phyloP scores from a whole-genome alignment of 2,113 vertebrate species.

The Atherinomorus stipes region DNA sequence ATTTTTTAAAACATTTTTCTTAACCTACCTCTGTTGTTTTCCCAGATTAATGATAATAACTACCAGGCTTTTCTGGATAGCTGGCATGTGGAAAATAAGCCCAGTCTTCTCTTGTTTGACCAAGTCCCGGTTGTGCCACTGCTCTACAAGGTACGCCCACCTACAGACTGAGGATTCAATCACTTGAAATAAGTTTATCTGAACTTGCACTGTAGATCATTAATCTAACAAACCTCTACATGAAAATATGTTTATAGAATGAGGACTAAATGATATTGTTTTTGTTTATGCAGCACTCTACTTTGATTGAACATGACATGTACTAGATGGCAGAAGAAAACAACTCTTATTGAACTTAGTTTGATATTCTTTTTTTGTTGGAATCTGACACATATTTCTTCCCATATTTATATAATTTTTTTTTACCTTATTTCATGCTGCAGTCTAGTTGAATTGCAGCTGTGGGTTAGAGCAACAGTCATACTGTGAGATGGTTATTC shows the following conservation, averaged over 20 bases:
- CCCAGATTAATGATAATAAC: conserved; percentile 91
- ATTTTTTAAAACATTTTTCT: too few species aligned
- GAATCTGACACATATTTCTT: too few species aligned
- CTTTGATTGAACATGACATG: too few species aligned
- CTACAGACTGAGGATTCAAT: neutral
- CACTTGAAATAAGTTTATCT: neutral
- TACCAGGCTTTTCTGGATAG: conserved; percentile 87
- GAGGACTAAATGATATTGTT: neutral
- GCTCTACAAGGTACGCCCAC: conserved; percentile 88
- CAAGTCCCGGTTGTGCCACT: conserved; percentile 85
- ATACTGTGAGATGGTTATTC: neutral
- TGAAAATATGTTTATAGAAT: neutral
- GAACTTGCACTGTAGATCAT: neutral
- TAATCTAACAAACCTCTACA: neutral
- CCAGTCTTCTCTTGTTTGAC: conserved; percentile 91
- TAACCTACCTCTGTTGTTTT: neutral
- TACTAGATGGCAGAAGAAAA: too few species aligned
- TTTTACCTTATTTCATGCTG: too few species aligned
- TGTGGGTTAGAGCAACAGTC: neutral
- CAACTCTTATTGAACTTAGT: too few species aligned
- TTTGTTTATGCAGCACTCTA: too few species aligned
- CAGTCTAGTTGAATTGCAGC: neutral
- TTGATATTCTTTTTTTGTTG: too few species aligned
- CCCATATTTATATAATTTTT: too few species aligned
- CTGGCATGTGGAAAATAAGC: conserved; percentile 94